Percentiles rank a stretch among this genome's conserved stretches.
These are phyloP conservation scores for Periphyllus acericola DNA, from an alignment of 2,888 invertebrate species.

Conservation along the genomic window DNA sequence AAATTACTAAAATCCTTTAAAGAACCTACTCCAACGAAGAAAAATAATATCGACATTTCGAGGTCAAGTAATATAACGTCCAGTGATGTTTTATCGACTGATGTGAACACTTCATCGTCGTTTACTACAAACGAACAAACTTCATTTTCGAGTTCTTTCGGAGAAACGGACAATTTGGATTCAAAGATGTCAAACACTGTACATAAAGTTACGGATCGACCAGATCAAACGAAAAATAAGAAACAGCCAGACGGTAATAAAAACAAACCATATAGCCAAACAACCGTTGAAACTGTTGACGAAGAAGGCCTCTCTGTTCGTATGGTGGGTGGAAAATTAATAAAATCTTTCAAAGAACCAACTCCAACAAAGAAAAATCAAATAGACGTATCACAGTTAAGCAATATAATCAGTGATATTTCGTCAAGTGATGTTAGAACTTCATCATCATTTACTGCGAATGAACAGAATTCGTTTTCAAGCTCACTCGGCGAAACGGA, in stretches of 20 bases:
- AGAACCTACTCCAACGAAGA: conserved; percentile 3
- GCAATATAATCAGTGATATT: background rate
- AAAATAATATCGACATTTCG: background rate
- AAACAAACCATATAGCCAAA: background rate
- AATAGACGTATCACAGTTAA: background rate
- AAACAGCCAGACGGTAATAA: background rate
- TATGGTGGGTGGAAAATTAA: conserved; percentile 63
- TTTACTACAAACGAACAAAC: background rate
- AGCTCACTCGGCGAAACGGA: background rate
- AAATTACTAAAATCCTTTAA: conserved; percentile 62
- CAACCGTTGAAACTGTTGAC: background rate
- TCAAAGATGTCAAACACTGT: background rate
- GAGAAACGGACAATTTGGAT: background rate
- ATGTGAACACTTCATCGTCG: background rate
- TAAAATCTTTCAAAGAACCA: conserved; percentile 53
- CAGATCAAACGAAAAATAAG: background rate
- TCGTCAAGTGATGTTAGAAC: background rate
- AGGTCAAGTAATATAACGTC: background rate
- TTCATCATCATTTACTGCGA: background rate
- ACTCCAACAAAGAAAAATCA: background rate
- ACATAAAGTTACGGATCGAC: background rate
- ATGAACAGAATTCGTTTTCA: conserved; percentile 20
- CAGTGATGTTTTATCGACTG: background rate
- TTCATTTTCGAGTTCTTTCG: background rate
- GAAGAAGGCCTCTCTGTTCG: conserved; percentile 37